Percentiles rank a stretch among this genome's conserved stretches.
These are phyloP conservation scores for Nephotettix cincticeps DNA, from an alignment of 1,140 invertebrate genomes.

Conservation along the genomic window DNA sequence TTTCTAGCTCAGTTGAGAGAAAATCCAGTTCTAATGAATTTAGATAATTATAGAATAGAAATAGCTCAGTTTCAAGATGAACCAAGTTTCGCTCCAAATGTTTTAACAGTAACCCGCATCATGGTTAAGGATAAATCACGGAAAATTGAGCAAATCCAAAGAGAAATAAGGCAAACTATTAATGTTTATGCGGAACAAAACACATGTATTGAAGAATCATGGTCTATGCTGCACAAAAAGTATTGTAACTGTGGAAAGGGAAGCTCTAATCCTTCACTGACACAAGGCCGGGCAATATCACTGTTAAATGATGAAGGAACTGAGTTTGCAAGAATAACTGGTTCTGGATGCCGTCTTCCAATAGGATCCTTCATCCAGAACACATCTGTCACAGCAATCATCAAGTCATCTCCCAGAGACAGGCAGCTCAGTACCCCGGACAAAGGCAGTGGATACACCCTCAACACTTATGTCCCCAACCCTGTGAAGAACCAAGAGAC, in stretches of 20 bases:
- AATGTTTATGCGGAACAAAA: neutral
- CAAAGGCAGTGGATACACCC: neutral
- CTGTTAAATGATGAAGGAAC: neutral
- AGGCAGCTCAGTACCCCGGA: neutral
- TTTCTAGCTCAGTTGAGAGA: neutral
- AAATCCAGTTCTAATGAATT: neutral
- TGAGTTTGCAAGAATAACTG: neutral
- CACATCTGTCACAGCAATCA: neutral
- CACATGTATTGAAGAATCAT: neutral
- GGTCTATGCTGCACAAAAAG: constrained; percentile 1
- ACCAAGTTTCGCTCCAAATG: neutral
- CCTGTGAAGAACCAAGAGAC: neutral
- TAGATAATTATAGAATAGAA: constrained; percentile 10
- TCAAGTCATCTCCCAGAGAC: neutral
- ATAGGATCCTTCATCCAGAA: neutral
- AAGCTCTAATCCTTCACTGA: neutral
- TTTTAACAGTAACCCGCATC: neutral
- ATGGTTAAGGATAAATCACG: neutral
- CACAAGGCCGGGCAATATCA: neutral
- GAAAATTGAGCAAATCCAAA: constrained; percentile 10
- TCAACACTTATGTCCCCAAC: neutral
- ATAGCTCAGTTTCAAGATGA: constrained; percentile 1
- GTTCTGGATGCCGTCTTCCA: neutral
- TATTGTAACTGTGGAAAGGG: neutral
- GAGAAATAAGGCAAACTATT: neutral